Percentiles rank a stretch among this genome's conserved stretches.
These are phyloP conservation scores for Chymomyza caudatula DNA, from an alignment of 2,888 invertebrate genomes.

Conservation along the genomic window DNA sequence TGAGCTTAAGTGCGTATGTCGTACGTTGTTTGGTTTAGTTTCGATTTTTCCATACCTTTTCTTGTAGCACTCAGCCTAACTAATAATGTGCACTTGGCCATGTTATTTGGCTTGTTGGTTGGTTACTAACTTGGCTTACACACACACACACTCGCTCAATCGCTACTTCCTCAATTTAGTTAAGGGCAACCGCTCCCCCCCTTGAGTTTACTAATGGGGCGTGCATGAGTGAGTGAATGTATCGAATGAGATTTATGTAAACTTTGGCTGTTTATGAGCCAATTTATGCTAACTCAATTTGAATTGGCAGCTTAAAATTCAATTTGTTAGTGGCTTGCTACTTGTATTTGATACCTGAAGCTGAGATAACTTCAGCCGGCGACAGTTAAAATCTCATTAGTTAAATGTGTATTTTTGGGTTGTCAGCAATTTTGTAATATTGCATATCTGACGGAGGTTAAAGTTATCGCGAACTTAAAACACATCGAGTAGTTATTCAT, in stretches of 20 bases:
- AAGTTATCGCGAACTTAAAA: not conserved
- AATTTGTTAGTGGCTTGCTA: not conserved
- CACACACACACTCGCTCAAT: not conserved
- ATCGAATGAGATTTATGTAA: not conserved
- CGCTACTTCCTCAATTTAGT: not conserved
- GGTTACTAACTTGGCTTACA: not conserved
- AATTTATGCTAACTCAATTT: not conserved
- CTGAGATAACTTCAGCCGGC: not conserved
- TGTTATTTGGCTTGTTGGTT: not conserved
- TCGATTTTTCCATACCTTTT: conserved; percentile 25
- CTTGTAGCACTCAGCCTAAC: not conserved
- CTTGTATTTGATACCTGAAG: not conserved
- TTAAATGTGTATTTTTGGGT: not conserved
- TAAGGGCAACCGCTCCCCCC: not conserved
- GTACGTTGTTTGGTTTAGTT: conserved; percentile 26
- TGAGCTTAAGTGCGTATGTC: conserved; percentile 38
- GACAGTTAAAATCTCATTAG: not conserved
- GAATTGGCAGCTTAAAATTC: not conserved
- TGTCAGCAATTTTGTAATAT: not conserved
- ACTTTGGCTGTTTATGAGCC: not conserved
- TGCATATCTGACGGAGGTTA: not conserved
- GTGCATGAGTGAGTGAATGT: not conserved
- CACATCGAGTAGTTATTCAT: too few relatives aligned
- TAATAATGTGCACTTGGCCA: not conserved
- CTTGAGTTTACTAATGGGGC: not conserved